These are phyloP conservation scores for Anabacerthia variegaticeps DNA, from an alignment of 2,797 vertebrate genomes.

Conservation along the genomic window DNA sequence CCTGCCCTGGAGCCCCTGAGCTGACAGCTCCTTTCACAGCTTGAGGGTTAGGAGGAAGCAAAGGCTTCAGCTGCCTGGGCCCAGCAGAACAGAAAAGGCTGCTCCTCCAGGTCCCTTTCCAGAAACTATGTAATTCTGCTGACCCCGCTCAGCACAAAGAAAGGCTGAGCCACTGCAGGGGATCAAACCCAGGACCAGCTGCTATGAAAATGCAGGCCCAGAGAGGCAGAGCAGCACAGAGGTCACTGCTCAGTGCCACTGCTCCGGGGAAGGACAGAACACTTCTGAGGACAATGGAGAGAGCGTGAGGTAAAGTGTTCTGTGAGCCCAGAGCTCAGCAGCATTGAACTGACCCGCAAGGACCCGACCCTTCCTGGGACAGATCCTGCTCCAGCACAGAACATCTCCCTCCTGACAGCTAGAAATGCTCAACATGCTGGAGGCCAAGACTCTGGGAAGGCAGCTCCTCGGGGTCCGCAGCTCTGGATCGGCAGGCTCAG, in stretches of 20 bases:
- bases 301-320: not conserved
- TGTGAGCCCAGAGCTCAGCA: not conserved
- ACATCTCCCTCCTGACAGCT: not conserved
- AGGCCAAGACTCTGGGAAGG: not conserved
- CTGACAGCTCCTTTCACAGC: not conserved
- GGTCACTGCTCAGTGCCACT: not conserved
- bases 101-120: not conserved
- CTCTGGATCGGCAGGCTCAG: not conserved
- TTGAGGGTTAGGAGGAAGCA: not conserved
- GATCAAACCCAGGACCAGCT: not conserved
- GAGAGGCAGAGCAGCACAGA: not conserved
- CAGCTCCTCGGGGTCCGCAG: not conserved
- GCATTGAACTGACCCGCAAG: not conserved
- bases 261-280: not conserved
- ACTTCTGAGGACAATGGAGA: not conserved
- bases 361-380: not conserved
- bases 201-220: not conserved
- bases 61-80: not conserved
- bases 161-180: not conserved
- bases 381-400: not conserved
- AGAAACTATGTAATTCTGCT: not conserved
- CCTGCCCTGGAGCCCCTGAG: not conserved
- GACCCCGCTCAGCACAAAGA: not conserved
- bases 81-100: not conserved
- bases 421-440: not conserved